A percentile compares a stretch with the other conserved stretches of the same genome.
phyloP scores from a whole-genome alignment of 2,797 vertebrate species.

The Denticeps clupeoides region DNA sequence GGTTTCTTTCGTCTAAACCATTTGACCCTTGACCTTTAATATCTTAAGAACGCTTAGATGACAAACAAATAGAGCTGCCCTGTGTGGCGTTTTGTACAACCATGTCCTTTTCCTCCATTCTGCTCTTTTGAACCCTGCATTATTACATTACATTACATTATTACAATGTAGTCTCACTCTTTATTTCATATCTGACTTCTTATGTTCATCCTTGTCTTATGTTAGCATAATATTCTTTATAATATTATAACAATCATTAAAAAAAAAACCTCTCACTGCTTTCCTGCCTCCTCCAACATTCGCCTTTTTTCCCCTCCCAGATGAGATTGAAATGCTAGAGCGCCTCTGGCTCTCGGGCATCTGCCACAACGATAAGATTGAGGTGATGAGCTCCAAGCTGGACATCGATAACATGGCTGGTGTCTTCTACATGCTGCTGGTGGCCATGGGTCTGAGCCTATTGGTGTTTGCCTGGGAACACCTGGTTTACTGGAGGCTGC shows the following conservation, averaged over 20 bases:
- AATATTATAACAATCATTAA: too few relatives aligned
- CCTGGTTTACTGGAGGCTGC: slow-evolving; percentile 81
- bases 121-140: background rate
- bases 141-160: too few relatives aligned
- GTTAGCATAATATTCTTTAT: too few relatives aligned
- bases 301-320: slow-evolving; percentile 37
- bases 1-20: background rate
- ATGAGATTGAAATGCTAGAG: slow-evolving; percentile 83
- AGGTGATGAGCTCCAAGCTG: slow-evolving; percentile 84
- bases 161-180: too few relatives aligned
- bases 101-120: background rate
- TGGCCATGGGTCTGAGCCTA: slow-evolving; percentile 68
- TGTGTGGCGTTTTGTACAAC: background rate
- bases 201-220: slow-evolving; percentile 10
- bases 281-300: background rate
- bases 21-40: background rate
- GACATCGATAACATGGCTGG: slow-evolving; percentile 72
- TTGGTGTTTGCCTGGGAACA: slow-evolving; percentile 76
- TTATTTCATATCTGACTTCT: too few relatives aligned
- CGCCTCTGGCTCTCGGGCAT: slow-evolving; percentile 81
- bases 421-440: slow-evolving; percentile 72
- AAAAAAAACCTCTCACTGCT: background rate
- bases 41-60: background rate
- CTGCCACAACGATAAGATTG: slow-evolving; percentile 82
- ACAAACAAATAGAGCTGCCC: background rate